phyloP scores from a whole-genome alignment of 1,140 invertebrate genomes.

The Drosophila suzukii region DNA sequence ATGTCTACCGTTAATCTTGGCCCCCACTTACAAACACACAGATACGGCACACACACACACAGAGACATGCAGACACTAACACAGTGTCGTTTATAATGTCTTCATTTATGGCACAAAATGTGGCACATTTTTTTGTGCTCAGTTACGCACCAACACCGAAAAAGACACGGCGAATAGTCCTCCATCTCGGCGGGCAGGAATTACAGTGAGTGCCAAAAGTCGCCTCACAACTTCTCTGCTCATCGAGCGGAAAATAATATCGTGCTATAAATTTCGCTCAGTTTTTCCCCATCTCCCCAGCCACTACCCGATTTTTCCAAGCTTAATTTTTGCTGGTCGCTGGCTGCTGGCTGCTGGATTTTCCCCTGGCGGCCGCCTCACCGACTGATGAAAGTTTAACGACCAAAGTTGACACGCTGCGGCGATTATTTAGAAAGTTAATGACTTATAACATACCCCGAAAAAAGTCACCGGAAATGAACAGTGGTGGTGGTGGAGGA shows the following conservation, averaged over 20 bases:
- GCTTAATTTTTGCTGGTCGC: constrained; percentile 46
- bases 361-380: constrained; percentile 28
- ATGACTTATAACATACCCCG: constrained; percentile 78
- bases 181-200: constrained; percentile 13
- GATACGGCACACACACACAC: constrained; percentile 11
- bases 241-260: constrained; percentile 83
- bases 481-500: constrained; percentile 19
- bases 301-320: background rate
- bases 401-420: constrained; percentile 82
- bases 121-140: constrained; percentile 74
- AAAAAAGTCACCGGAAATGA: constrained; percentile 49
- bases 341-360: constrained; percentile 23
- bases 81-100: constrained; percentile 73
- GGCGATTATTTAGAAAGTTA: constrained; percentile 83
- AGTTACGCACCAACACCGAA: constrained; percentile 81
- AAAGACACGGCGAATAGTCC: constrained; percentile 49
- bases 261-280: constrained; percentile 79
- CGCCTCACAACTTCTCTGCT: constrained; percentile 80
- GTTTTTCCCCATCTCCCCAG: constrained; percentile 44
- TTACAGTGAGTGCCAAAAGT: constrained; percentile 69
- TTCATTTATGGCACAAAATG: constrained; percentile 78
- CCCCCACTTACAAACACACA: constrained; percentile 48
- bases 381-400: constrained; percentile 80
- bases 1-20: constrained; percentile 79
- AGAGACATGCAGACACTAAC: constrained; percentile 11